phyloP scores from a whole-genome alignment of 1,140 invertebrate genomes.

The Cecropterus lyciades region DNA sequence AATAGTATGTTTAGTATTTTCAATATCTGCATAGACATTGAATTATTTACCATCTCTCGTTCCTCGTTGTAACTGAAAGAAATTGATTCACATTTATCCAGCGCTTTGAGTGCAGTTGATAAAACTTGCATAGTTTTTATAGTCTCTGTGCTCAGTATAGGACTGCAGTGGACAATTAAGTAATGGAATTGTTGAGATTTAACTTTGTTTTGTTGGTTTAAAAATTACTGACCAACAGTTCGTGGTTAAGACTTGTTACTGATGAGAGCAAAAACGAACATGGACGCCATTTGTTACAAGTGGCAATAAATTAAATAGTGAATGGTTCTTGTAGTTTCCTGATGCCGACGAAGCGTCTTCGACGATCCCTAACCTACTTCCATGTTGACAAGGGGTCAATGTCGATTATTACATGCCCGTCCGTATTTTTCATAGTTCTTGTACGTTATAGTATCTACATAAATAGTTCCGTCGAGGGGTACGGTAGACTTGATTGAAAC shows the following conservation, averaged over 20 bases:
- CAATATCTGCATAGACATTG: background rate
- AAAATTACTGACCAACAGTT: conserved; percentile 3
- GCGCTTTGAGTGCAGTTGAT: background rate
- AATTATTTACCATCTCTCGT: conserved; percentile 9
- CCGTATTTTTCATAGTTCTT: conserved; percentile 3
- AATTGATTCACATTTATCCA: conserved; percentile 13
- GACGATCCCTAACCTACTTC: conserved; percentile 34
- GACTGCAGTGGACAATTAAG: background rate
- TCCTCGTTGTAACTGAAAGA: background rate
- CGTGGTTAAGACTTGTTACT: background rate
- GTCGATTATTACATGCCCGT: conserved; percentile 14
- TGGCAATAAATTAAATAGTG: conserved; percentile 22
- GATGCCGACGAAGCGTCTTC: conserved; percentile 7
- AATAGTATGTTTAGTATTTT: background rate
- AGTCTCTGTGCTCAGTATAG: background rate
- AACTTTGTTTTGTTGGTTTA: background rate
- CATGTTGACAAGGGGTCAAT: conserved; percentile 27
- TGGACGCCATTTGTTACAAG: conserved; percentile 10
- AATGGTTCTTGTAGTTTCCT: conserved; percentile 15
- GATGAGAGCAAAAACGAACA: conserved; percentile 9
- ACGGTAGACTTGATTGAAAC: no score
- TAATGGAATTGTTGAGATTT: conserved; percentile 2
- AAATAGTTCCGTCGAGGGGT: no score
- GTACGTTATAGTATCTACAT: no score
- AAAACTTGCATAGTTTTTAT: conserved; percentile 4